Evolutionary conservation across 1,140 invertebrate species (phyloP).

Genomic region (Hirudo medicinalis): DNA sequence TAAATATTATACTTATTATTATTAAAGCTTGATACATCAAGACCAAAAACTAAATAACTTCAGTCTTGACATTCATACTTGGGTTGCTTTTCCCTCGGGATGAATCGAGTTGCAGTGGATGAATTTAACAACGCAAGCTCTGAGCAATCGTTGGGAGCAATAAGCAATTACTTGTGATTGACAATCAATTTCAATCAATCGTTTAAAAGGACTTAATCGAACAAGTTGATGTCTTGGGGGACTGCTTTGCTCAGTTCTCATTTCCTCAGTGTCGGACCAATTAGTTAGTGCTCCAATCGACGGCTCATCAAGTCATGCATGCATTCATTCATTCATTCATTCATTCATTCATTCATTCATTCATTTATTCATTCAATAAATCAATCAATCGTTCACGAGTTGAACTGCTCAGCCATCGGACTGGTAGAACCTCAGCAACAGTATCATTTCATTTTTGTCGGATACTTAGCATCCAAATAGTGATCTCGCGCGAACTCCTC

Average conservation of each 20-base stretch:
- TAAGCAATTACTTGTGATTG: too few relatives aligned
- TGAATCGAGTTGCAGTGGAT: background rate
- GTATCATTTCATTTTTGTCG: too few relatives aligned
- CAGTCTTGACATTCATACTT: too few relatives aligned
- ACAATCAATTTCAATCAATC: too few relatives aligned
- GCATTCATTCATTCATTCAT: constrained; percentile 2
- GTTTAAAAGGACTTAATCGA: too few relatives aligned
- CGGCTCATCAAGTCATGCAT: too few relatives aligned
- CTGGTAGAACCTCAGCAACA: background rate
- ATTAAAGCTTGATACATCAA: background rate
- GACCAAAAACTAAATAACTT: background rate
- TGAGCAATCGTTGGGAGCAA: too few relatives aligned
- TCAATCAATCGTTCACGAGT: background rate
- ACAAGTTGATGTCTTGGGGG: background rate
- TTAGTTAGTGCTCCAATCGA: background rate
- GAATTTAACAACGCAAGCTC: background rate
- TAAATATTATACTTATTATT: background rate
- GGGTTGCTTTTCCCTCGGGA: background rate
- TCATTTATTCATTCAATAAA: background rate
- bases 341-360: constrained; percentile 2
- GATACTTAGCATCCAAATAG: background rate
- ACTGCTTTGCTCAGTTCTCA: background rate
- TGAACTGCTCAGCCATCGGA: background rate
- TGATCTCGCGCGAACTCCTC: background rate
- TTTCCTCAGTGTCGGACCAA: background rate